Conservation (phyloP, 2,797 vertebrate genomes). For the Decapterus maruadsi region DNA sequence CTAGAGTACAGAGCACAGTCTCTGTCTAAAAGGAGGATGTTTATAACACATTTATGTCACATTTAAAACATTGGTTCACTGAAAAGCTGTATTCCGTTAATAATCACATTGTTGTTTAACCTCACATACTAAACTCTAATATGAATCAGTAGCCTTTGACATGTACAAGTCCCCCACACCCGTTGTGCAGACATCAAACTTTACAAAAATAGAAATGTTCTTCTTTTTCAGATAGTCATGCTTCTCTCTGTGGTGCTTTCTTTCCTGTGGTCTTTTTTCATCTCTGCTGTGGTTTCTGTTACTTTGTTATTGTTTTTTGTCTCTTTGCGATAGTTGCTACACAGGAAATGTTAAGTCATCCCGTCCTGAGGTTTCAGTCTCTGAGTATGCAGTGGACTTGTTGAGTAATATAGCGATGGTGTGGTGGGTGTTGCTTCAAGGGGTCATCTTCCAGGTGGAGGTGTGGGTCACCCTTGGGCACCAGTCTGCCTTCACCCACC, state of each 20-base stretch:
- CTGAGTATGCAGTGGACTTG: not conserved
- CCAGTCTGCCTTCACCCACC: not conserved
- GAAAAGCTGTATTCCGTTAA: not conserved
- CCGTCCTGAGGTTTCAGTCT: conserved; percentile 1
- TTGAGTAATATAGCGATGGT: not conserved
- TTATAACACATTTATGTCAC: not conserved
- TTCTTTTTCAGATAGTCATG: not conserved
- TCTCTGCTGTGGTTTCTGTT: not conserved
- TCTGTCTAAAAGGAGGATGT: not conserved
- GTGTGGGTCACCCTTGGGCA: not conserved
- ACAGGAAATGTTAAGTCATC: not conserved
- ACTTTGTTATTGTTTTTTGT: not conserved
- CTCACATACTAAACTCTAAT: no score
- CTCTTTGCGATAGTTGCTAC: not conserved
- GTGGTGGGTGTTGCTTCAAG: not conserved
- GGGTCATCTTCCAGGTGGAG: not conserved
- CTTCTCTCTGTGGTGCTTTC: not conserved
- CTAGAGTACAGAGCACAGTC: not conserved
- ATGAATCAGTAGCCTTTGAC: no score
- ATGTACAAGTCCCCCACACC: no score
- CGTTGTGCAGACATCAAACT: no score
- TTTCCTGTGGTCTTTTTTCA: no score
- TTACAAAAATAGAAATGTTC: no score
- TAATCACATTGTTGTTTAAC: not conserved
- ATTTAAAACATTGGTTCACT: not conserved